A percentile compares a stretch with the other conserved stretches of the same genome.
Evolutionary conservation across 1,140 invertebrate genomes (phyloP).

Genomic region (Diuraphis noxia): DNA sequence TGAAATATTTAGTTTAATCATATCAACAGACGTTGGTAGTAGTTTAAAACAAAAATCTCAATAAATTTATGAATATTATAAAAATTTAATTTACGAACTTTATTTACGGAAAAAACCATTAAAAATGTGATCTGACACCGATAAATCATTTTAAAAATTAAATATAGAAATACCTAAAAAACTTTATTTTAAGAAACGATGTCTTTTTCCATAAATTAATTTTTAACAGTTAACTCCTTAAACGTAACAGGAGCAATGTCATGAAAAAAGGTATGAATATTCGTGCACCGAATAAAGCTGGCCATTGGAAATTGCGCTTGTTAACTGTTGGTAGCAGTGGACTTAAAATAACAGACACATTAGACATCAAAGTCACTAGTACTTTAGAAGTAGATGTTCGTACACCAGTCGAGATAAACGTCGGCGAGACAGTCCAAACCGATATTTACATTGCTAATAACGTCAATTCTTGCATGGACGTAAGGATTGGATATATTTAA

Average conservation of each 20-base stretch:
- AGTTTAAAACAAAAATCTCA: background rate
- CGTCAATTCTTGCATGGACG: conserved; percentile 70
- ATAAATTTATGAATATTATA: background rate
- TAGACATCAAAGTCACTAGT: conserved; percentile 65
- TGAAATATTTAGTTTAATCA: conserved; percentile 12
- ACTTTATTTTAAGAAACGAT: background rate
- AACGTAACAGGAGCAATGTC: conserved; percentile 58
- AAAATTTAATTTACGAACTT: background rate
- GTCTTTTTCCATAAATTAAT: background rate
- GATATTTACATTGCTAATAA: conserved; percentile 70
- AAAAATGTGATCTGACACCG: background rate
- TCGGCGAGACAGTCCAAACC: conserved; percentile 67
- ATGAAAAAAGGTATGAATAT: conserved; percentile 64
- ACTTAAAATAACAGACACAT: conserved; percentile 65
- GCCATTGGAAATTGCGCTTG: conserved; percentile 67
- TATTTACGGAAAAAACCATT: background rate
- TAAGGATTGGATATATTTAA: conserved; percentile 61
- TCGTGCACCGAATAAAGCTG: conserved; percentile 64
- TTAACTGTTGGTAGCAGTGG: conserved; percentile 62
- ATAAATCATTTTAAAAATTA: background rate
- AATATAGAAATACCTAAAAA: background rate
- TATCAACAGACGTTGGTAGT: too few species aligned
- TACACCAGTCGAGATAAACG: conserved; percentile 64
- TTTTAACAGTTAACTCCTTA: background rate
- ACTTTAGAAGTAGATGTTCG: conserved; percentile 66